Evolutionary conservation across 1,140 invertebrate genomes (phyloP), one percentile per base, ranked within the genome.

Genomic region (Caligus rogercresseyi): DNA sequence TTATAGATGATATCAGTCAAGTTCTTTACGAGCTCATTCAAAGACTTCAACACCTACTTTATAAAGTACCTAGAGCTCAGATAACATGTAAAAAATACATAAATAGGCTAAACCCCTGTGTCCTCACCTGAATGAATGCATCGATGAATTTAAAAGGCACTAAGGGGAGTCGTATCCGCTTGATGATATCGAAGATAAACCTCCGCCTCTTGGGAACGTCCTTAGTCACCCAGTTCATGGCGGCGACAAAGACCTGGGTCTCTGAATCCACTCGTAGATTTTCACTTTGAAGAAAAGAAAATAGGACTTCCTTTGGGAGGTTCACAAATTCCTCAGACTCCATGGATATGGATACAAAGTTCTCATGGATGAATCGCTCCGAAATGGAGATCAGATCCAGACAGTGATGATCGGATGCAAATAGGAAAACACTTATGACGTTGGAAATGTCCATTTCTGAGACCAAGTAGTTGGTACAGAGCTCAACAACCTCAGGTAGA

Each of bases 171-270:
- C 91, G 79, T 59, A 96, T 84, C 69, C 84, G 81, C 64, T 81
- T 79, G 26, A 96, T 74, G 63, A 95, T 81, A 74, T 90, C 85
- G 71, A 91, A 91, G 60, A 94, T 83, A 71, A 84, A 87, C 64
- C 83, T 80, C 58, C 86, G 79, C 58, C 91, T 77, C 62, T 83
- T 79, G 21, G 81, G 76, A 25, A 88, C 79, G 72, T 92, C 86
- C 71, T 89, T 83, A 68, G 83, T 81, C 53, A 95, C 83, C 91
- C 91, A 96, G 66, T 84, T 78, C 66, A 95, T 79, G 20, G 89
- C 90, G 64, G 87, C 86, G 75, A 86, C 81, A 74, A 94, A 86
- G 64, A 94, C 85, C 80, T 95, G 87, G 68, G 84, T 86, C 78
- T 96, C 92, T 68, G 84, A 87, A 70, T 90, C 85, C 56, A 96